Evolutionary conservation across 2,888 invertebrate species (phyloP), one percentile per base, ranked within the genome.

Genomic region (Agrochola circellaris): DNA sequence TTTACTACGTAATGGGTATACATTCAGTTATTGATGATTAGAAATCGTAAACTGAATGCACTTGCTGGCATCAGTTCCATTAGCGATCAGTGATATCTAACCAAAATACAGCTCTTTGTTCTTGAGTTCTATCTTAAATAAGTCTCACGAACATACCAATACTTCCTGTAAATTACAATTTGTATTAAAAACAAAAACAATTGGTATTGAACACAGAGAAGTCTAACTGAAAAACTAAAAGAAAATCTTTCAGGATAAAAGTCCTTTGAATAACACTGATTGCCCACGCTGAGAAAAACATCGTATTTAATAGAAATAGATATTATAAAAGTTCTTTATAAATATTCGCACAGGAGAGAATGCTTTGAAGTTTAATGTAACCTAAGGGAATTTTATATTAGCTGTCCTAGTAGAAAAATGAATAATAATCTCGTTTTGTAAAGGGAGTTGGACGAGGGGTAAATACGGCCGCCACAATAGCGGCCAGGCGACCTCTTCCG

Each of bases 11-110:
- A 77, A 83, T 80, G 67, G 70, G 64, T 75, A 72, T 79, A 76
- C 4, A 86, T 83, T 87, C 75, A 70, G 72, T 71, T 78, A 73
- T 75, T 85, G 73, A 71, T 64, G 66, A 83, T 79, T 87, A 77
- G 68, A 73, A 83, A 86, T 81, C 84, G 77, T 81, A 83, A 77
- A 81, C 67, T 62, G 61, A 76, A 79, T 81, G 70, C 56, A 60
- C 30, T 69, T 64, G 69, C 70, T 84, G 86, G 86, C 78, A 82
- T 77, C 73, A 45, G 86, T 75, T 78, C 74, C 72, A 70, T 64
- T 76, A 34, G 51, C 51, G 60, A 72, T 74, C 45, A 42, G 60
- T 66, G 61, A 75, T 83, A 69, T 73, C 62, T 42, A 34, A 48
- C 64, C 45, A 54, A 74, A 74, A 85, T 77, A 72, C 15, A 61